A percentile compares a stretch with the other conserved stretches of the same genome.
Evolutionary conservation across 2,888 invertebrate genomes (phyloP).

Genomic region (Sarcophaga carnaria): DNA sequence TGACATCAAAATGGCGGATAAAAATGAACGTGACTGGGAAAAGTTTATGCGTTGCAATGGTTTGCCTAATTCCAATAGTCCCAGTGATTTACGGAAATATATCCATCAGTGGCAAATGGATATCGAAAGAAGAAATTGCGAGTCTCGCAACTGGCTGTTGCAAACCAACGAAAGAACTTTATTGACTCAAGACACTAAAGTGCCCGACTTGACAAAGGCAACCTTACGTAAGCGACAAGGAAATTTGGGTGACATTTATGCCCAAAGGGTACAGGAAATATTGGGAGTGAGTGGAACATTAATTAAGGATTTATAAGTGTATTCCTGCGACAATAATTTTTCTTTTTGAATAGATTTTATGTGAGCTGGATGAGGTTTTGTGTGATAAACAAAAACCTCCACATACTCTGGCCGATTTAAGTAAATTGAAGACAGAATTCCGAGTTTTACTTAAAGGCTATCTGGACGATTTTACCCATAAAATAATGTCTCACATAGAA

Average conservation of each 20-base stretch:
- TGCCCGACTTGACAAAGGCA: slow-evolving; percentile 77
- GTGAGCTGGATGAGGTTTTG: slow-evolving; percentile 79
- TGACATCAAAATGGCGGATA: slow-evolving; percentile 76
- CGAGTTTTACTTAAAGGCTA: slow-evolving; percentile 77
- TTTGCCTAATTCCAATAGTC: slow-evolving; percentile 79
- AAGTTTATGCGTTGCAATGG: slow-evolving; percentile 82
- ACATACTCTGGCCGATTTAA: slow-evolving; percentile 76
- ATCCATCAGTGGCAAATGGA: slow-evolving; percentile 80
- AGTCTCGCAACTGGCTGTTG: slow-evolving; percentile 80
- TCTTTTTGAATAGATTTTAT: slow-evolving; percentile 76
- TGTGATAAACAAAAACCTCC: slow-evolving; percentile 72
- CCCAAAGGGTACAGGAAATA: slow-evolving; percentile 79
- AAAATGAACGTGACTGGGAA: slow-evolving; percentile 79
- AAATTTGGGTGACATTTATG: slow-evolving; percentile 80
- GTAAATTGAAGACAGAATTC: slow-evolving; percentile 79
- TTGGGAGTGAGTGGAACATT: slow-evolving; percentile 75
- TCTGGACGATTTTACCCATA: slow-evolving; percentile 81
- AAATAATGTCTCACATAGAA: slow-evolving; percentile 81
- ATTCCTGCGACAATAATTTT: neutral
- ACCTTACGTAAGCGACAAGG: slow-evolving; percentile 78
- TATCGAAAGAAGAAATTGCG: slow-evolving; percentile 73
- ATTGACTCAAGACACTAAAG: slow-evolving; percentile 79
- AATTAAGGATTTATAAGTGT: neutral
- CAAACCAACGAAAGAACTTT: slow-evolving; percentile 80
- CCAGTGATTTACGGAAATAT: slow-evolving; percentile 81